Evolutionary conservation across 2,113 vertebrate genomes (phyloP), one percentile per base, ranked within the genome.

Genomic region (Ranitomeya variabilis): DNA sequence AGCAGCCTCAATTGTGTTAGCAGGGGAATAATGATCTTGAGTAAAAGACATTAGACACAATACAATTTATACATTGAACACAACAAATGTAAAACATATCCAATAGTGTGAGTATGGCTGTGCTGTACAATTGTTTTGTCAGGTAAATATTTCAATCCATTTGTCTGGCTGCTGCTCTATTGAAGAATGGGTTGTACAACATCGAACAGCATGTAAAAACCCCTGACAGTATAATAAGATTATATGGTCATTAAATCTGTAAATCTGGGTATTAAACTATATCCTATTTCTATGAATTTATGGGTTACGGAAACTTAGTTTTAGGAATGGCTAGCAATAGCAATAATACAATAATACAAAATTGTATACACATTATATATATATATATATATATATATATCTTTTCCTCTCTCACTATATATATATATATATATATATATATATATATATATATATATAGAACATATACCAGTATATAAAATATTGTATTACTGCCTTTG

Each of bases 71-170:
- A 62, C 37, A 19, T 62, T 62, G 14, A 59, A 62, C 57, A n/a
- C 12, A 57, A 45, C 79, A 81, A 57, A 59, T 57, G 55, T 81
- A 19, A 81, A 26, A 79, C 21, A 54, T 57, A 79, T 79, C 51
- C 51, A 79, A 79, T 23, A 57, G 51, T n/a, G 51, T 57, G 52
- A 26, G 13, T 23, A 55, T 23, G 52, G 21, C 21, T 79, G n/a
- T 79, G 19, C 19, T 52, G 16, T 21, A 51, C 73, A 21, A 51
- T 52, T 76, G 37, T 76, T 21, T 21, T 19, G 8, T 21, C 18
- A 9, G 37, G 45, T 52, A 10, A 10, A 76, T 52, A 74, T 51
- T 45, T 21, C 18, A 51, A 76, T 59, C 16, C 55, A 80, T 80
- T 18, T 81, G 55, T 60, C 57, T 62, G 79, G 57, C 23, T 18